Percentiles rank a stretch among this genome's conserved stretches.
phyloP scores from a whole-genome alignment of 2,113 vertebrate species.

The Eidolon helvum region DNA sequence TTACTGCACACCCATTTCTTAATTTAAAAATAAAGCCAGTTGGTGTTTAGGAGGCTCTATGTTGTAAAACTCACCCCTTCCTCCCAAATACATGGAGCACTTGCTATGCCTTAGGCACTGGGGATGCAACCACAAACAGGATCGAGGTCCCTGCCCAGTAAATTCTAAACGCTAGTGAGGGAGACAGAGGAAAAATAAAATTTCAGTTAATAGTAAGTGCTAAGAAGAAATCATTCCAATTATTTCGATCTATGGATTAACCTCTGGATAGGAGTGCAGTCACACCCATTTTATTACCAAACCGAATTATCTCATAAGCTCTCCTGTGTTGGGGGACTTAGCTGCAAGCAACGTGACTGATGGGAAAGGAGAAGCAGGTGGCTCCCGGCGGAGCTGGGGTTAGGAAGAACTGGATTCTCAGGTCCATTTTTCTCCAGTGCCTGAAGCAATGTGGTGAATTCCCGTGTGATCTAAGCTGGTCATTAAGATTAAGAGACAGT shows the following conservation, averaged over 20 bases:
- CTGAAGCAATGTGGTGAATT: neutral
- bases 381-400: neutral
- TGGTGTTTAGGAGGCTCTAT: neutral
- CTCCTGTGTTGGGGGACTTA: neutral
- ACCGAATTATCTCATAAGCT: neutral
- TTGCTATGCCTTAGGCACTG: fast-evolving
- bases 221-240: neutral
- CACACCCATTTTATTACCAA: neutral
- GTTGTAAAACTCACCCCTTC: neutral
- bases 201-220: neutral
- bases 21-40: neutral
- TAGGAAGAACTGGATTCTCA: neutral
- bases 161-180: neutral
- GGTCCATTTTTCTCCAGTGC: fast-evolving
- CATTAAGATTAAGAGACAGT: neutral
- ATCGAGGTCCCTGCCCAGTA: neutral
- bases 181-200: neutral
- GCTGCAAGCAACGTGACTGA: neutral
- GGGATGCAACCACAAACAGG: fast-evolving
- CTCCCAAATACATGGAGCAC: neutral
- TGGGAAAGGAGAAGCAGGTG: neutral
- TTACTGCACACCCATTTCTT: neutral
- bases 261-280: neutral
- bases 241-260: neutral
- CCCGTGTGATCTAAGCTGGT: neutral